These are phyloP conservation scores for Bothrops jararaca DNA, from an alignment of 2,113 vertebrate species.

Conservation along the genomic window DNA sequence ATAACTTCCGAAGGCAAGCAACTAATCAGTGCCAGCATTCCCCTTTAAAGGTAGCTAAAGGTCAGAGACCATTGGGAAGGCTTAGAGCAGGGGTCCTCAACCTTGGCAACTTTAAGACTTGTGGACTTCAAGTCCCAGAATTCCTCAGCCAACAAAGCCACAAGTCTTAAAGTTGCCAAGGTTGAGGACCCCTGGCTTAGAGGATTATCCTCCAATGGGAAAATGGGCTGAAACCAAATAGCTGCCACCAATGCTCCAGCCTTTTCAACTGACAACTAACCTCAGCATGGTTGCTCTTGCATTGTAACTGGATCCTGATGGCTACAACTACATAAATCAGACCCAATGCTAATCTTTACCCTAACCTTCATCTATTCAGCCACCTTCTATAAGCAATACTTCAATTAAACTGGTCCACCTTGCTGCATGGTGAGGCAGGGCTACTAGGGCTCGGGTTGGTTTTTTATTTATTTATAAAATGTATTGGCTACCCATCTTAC, in stretches of 20 bases:
- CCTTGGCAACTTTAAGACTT: no score
- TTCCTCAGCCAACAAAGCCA: no score
- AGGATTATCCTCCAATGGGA: neutral
- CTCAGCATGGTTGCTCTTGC: neutral
- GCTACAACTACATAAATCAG: neutral
- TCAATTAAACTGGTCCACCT: neutral
- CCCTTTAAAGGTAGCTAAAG: neutral
- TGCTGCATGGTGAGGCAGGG: neutral
- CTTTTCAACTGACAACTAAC: neutral
- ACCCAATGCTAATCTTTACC: neutral
- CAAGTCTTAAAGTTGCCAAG: no score
- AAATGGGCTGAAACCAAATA: neutral
- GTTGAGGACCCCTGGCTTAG: neutral
- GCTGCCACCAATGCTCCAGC: neutral
- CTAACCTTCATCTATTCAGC: neutral
- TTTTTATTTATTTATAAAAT: neutral
- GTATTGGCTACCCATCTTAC: no score
- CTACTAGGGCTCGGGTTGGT: neutral
- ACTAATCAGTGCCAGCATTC: neutral
- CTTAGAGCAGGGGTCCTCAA: neutral
- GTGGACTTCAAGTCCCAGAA: no score
- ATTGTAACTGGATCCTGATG: neutral
- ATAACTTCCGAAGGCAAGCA: neutral
- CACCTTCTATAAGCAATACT: neutral
- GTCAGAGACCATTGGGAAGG: neutral